A percentile compares a stretch with the other conserved stretches of the same genome.
These are phyloP conservation scores for Phlogophora meticulosa DNA, from an alignment of 2,888 invertebrate genomes.

Conservation along the genomic window DNA sequence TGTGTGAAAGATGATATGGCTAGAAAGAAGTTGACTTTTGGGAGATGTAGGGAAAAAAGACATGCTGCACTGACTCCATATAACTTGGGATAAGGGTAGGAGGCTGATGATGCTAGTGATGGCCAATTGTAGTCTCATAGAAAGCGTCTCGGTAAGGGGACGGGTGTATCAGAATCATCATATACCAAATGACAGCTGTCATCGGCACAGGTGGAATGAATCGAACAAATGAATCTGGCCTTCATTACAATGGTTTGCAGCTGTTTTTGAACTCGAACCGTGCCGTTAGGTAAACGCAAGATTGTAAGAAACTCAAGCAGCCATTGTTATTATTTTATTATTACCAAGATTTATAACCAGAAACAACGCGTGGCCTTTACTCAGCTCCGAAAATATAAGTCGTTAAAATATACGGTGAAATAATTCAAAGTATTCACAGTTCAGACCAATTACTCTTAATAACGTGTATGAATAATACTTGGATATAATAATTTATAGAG, in stretches of 20 bases:
- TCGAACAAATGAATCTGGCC: background rate
- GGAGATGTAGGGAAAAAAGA: too few species aligned
- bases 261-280: background rate
- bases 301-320: constrained; percentile 22
- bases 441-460: constrained; percentile 34
- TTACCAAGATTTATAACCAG: constrained; percentile 42
- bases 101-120: too few species aligned
- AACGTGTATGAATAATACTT: constrained; percentile 19
- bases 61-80: too few species aligned
- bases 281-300: background rate
- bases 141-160: too few species aligned
- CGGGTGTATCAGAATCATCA: too few species aligned
- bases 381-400: constrained; percentile 44
- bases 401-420: constrained; percentile 32
- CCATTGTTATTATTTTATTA: constrained; percentile 44
- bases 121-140: too few species aligned
- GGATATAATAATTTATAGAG: constrained; percentile 16
- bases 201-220: background rate
- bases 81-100: too few species aligned
- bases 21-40: too few species aligned
- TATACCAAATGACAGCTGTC: too few species aligned
- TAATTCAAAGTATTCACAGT: constrained; percentile 43
- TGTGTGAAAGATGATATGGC: too few species aligned
- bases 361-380: constrained; percentile 31
- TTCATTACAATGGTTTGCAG: background rate